Evolutionary conservation across 2,797 vertebrate genomes (phyloP).

Genomic region (Gouania willdenowi): DNA sequence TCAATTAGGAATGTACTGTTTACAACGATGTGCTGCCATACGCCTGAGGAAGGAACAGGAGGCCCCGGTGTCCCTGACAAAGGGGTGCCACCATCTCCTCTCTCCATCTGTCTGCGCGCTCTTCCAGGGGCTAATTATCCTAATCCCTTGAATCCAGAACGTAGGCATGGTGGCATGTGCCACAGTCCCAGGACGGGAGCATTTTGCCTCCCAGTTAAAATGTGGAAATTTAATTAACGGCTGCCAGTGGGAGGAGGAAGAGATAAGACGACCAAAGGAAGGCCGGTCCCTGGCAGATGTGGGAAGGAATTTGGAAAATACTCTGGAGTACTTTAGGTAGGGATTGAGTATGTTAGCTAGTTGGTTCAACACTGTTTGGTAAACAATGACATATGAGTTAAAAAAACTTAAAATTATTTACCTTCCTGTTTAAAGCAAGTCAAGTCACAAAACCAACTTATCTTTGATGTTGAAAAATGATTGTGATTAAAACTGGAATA

Average conservation of each 20-base stretch:
- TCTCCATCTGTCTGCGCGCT: constrained; percentile 79
- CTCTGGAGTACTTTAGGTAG: constrained; percentile 23
- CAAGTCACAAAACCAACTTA: too few relatives aligned
- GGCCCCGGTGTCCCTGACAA: constrained; percentile 53
- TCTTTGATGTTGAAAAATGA: too few relatives aligned
- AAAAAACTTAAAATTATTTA: too few relatives aligned
- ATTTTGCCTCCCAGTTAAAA: constrained; percentile 81
- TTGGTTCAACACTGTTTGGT: constrained; percentile 9
- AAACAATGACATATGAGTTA: too few relatives aligned
- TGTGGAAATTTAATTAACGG: constrained; percentile 83
- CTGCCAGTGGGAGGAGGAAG: constrained; percentile 69
- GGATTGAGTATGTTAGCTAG: constrained; percentile 15
- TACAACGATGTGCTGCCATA: constrained; percentile 41
- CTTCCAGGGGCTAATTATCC: constrained; percentile 83
- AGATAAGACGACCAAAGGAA: constrained; percentile 52
- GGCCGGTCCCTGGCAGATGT: constrained; percentile 54
- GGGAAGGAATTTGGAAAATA: constrained; percentile 42
- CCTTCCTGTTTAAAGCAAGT: too few relatives aligned
- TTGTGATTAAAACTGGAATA: too few relatives aligned
- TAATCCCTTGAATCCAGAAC: constrained; percentile 78
- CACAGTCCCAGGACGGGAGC: constrained; percentile 67
- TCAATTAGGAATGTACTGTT: constrained; percentile 54
- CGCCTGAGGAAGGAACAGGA: constrained; percentile 37
- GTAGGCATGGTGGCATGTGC: constrained; percentile 68
- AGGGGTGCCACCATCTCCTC: constrained; percentile 61